Base-by-base conservation (phyloP, 37 sponge, comb jelly and placozoan species). In the Beroe forskalii region DNA sequence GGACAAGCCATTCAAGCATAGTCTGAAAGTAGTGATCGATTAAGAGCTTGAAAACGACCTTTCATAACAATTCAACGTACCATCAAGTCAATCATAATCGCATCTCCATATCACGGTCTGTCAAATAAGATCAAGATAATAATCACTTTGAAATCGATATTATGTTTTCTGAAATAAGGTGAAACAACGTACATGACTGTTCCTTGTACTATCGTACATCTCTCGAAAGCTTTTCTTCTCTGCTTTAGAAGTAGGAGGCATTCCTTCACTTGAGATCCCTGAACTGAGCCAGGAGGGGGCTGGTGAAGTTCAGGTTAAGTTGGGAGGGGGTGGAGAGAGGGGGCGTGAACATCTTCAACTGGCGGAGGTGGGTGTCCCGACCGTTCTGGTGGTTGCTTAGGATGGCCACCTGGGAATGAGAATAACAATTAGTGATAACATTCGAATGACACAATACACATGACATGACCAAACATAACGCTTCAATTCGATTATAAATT, bases 381-480 rank as follows among this genome's bases (percentile, higher is more conserved):
- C 99, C 99, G 90, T 94, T 98, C 91, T 96, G 99, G 60, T 98
- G 99, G 76, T 98, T 98, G n/a, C 93, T 69, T 19, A 95, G 42
- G 0, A 98, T 91, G 20, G 90, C 90, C 24, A 98, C 69, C 91
- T 96, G 95, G 3, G 12, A 6, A 48, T 48, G 55, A 48, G n/a
- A n/a, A n/a, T n/a, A n/a, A n/a, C n/a, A n/a, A n/a, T n/a, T n/a
- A n/a, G n/a, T n/a, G n/a, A n/a, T n/a, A n/a, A n/a, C n/a, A n/a
- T n/a, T n/a, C n/a, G n/a, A n/a, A n/a, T n/a, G n/a, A n/a, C n/a
- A n/a, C n/a, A n/a, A n/a, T n/a, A n/a, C n/a, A n/a, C n/a, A n/a
- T n/a, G n/a, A n/a, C n/a, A n/a, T n/a, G n/a, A n/a, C n/a, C n/a
- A n/a, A n/a, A n/a, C n/a, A n/a, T n/a, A n/a, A n/a, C n/a, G n/a